phyloP scores from a whole-genome alignment of 2,888 invertebrate species.

The Mythimna pallens region DNA sequence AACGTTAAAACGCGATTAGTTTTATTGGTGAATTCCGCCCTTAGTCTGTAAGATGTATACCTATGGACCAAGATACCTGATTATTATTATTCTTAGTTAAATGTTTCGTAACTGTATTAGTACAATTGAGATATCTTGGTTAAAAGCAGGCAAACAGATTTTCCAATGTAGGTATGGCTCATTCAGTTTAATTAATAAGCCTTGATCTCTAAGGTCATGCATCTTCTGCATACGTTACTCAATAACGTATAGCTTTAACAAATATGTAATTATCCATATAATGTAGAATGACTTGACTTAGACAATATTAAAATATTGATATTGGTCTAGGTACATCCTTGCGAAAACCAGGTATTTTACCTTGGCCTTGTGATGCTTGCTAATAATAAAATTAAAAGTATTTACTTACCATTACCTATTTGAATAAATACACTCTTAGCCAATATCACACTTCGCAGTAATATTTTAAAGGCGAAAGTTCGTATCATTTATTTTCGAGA shows the following conservation, averaged over 20 bases:
- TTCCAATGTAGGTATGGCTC: too few relatives aligned
- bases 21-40: too few relatives aligned
- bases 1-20: too few relatives aligned
- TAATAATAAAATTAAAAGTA: conserved; percentile 21
- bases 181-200: conserved; percentile 5
- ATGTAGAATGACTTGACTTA: conserved; percentile 4
- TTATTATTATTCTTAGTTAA: too few relatives aligned
- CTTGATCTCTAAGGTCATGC: conserved; percentile 33
- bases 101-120: too few relatives aligned
- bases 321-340: conserved; percentile 32
- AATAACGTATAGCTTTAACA: neutral
- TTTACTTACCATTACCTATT: conserved; percentile 18
- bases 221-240: neutral
- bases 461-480: too few relatives aligned
- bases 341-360: conserved; percentile 17
- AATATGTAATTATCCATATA: conserved; percentile 27
- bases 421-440: conserved; percentile 6
- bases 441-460: neutral
- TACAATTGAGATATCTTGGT: too few relatives aligned
- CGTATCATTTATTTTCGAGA: too few relatives aligned
- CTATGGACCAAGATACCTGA: too few relatives aligned
- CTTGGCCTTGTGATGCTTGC: conserved; percentile 35
- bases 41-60: too few relatives aligned
- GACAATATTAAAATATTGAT: conserved; percentile 34
- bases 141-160: too few relatives aligned